Percentiles rank a stretch among this genome's conserved stretches.
phyloP scores from a whole-genome alignment of 1,140 invertebrate genomes.

The Oreohelix idahoensis region DNA sequence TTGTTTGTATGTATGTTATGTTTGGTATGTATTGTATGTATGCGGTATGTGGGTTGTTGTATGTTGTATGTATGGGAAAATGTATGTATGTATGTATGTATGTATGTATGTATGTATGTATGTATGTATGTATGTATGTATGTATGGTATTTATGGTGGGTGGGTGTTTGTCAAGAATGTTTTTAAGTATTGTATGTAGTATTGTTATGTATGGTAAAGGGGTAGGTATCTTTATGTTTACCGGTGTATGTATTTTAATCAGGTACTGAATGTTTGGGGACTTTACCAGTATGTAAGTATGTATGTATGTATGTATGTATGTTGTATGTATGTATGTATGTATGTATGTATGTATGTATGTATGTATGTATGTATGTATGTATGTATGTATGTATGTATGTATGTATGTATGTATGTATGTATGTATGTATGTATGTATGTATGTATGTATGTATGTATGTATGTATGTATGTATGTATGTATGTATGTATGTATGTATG shows the following conservation, averaged over 20 bases:
- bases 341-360: not conserved
- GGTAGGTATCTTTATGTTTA: too few relatives aligned
- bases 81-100: constrained; percentile 28
- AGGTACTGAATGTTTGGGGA: too few relatives aligned
- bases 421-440: constrained; percentile 13
- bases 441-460: constrained; percentile 9
- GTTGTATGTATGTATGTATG: not conserved
- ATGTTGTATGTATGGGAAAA: not conserved
- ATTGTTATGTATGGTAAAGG: too few relatives aligned
- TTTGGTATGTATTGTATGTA: not conserved
- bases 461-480: constrained; percentile 13
- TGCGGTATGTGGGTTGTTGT: not conserved
- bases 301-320: too few relatives aligned
- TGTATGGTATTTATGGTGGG: constrained; percentile 6
- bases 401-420: constrained; percentile 26
- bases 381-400: constrained; percentile 27
- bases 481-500: constrained; percentile 15
- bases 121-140: constrained; percentile 21
- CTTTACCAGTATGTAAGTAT: too few relatives aligned
- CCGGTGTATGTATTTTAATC: too few relatives aligned
- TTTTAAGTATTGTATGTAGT: too few relatives aligned
- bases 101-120: constrained; percentile 21
- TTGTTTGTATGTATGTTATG: too few relatives aligned
- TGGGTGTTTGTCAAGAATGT: too few relatives aligned
- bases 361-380: constrained; percentile 24